Base-by-base conservation (phyloP, 1,140 invertebrate genomes). In the Ceratosolen fusciceps region DNA sequence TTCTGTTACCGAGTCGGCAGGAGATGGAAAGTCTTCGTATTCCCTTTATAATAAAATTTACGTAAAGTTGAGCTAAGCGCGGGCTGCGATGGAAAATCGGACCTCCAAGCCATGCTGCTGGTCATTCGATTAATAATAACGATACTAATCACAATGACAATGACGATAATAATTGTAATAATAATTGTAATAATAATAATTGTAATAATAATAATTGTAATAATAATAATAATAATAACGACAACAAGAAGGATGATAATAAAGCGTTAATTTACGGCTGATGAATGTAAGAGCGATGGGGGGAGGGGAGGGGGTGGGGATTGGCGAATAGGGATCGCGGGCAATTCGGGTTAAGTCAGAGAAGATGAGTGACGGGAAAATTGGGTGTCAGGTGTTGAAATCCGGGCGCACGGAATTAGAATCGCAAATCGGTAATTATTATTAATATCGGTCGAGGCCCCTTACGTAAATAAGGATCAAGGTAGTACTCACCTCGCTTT, bases 401-500 rank as follows among this genome's bases (percentile, higher is more conserved):
- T 60, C n/a, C n/a, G n/a, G 47, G 0, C 31, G 31, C 58, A 52
- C 54, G 67, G 74, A 74, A 67, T 73, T 79, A 79, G 58, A 67
- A 29, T 24, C n/a, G 39, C 54, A 12, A 62, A 52, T 26, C 67
- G 54, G 34, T 71, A 77, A 77, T 70, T 77, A 77, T 70, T 77
- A 77, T 31, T 65, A 71, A 56, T 56, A 56, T 39, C 52, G 34
- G 26, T 21, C n/a, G 31, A n/a, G 26, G 29, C 31, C 26, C 47
- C 21, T 26, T 31, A 31, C 56, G 34, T 47, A 54, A 21, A n/a
- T n/a, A n/a, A n/a, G n/a, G n/a, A n/a, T 43, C 5, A 43, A 43
- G 39, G 12, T 5, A 52, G 9, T 24, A 83, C 87, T 88, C 85
- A 90, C 90, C 89, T 90, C 89, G 86, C 88, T 90, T 85, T 90